Base-by-base conservation (phyloP, 1,140 invertebrate species). In the Drosophila tsacasi region DNA sequence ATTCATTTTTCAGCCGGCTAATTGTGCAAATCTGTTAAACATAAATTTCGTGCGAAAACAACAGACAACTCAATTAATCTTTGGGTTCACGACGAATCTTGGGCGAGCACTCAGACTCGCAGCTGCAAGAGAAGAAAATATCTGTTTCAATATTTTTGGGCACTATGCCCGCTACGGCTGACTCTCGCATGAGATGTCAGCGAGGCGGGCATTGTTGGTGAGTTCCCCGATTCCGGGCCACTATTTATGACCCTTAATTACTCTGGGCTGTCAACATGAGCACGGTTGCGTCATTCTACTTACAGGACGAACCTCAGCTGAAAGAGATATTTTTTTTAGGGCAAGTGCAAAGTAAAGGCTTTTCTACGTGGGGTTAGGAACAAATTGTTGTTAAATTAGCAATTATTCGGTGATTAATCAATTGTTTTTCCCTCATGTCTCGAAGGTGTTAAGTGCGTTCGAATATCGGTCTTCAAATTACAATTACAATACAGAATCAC, bases 371-470 rank as follows among this genome's bases (percentile, higher is more conserved):
- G 32, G 49, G 85, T 90, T 89, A 90, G 66, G 37, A 64, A 75
- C 47, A 55, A 55, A 76, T 81, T 84, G 84, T 87, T 90, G 79
- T 90, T 90, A 90, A 90, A 90, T 90, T 90, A 90, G 85, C 85
- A 90, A 90, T 90, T 90, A 90, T 89, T 79, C 49, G 42, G 68
- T 58, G 61, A 80, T 89, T 83, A 79, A 80, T 81, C 50, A 58
- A 59, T 73, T 47, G 19, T 61, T 68, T 44, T 49, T 60, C 27
- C 66, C 68, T 23, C 23, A 60, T 44, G 35, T 37, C 52, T 37
- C 21, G 52, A 55, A 55, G 52, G 15, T 59, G 76, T 79, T 81
- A 71, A 57, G 77, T 75, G 79, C 80, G 61, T 66, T 76, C 72
- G 59, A 35, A 13, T 30, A 57, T 78, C 64, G 47, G 50, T 57